Percentiles rank a stretch among this genome's conserved stretches.
These are phyloP conservation scores for Sebastes schlegelii DNA, from an alignment of 2,113 vertebrate species.

Conservation along the genomic window DNA sequence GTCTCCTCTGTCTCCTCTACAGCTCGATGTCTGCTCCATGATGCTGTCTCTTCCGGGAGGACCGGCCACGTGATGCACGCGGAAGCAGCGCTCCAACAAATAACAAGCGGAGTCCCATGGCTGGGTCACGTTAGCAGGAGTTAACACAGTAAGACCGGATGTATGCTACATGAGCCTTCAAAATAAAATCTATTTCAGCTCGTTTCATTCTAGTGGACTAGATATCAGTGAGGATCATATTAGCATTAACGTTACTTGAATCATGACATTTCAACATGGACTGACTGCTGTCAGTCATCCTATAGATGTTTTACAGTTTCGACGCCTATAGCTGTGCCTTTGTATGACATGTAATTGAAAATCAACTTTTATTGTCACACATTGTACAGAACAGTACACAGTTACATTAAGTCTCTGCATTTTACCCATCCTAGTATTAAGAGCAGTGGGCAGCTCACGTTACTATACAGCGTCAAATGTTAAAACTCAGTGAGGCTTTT, in stretches of 20 bases:
- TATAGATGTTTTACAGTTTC: too few relatives aligned
- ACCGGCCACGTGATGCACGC: conserved; percentile 33
- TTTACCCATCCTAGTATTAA: not conserved
- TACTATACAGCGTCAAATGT: not conserved
- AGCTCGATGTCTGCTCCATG: not conserved
- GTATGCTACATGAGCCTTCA: rapidly evolving
- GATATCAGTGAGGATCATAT: not conserved
- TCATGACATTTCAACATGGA: not conserved
- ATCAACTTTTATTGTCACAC: not conserved
- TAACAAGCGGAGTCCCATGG: not conserved
- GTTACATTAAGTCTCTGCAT: not conserved
- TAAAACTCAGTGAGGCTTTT: not conserved
- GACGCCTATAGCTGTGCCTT: too few relatives aligned
- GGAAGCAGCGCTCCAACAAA: conserved; percentile 28
- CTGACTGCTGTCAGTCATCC: not conserved
- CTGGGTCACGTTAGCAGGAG: not conserved
- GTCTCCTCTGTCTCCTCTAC: too few relatives aligned
- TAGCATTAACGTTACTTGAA: not conserved
- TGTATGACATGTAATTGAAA: too few relatives aligned
- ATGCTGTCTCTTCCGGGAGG: not conserved
- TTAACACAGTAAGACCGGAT: not conserved
- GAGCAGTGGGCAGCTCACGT: too few relatives aligned
- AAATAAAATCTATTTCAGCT: not conserved
- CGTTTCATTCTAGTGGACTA: too few relatives aligned
- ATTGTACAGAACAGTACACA: not conserved